Conservation (phyloP, 2,888 invertebrate species). For the Norana najaformis region DNA sequence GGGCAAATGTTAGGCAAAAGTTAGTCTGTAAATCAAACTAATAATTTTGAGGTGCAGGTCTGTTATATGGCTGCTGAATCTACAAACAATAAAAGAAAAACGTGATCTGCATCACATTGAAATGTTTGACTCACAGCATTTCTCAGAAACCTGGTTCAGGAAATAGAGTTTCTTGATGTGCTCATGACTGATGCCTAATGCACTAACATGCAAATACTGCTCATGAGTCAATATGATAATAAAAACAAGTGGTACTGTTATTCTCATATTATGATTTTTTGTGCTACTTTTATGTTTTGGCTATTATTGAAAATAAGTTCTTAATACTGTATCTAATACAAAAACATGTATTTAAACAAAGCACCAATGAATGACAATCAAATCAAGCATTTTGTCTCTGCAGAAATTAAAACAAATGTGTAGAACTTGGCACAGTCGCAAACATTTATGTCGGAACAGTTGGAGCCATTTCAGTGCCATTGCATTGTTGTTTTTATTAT, state of each 20-base stretch:
- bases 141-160: neutral
- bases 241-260: neutral
- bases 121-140: too few species aligned
- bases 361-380: neutral
- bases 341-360: neutral
- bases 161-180: neutral
- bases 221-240: neutral
- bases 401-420: neutral
- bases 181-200: neutral
- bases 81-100: neutral
- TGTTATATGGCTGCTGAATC: neutral
- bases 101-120: neutral
- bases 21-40: neutral
- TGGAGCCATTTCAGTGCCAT: neutral
- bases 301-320: neutral
- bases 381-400: neutral
- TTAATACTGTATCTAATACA: neutral
- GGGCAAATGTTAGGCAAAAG: neutral
- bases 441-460: neutral
- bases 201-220: neutral
- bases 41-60: neutral
- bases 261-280: neutral
- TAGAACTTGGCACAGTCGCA: constrained; percentile 13
- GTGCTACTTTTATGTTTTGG: neutral
- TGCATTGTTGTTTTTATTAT: neutral